Conservation (phyloP, 1,140 invertebrate species). For the Anastrepha ludens region DNA sequence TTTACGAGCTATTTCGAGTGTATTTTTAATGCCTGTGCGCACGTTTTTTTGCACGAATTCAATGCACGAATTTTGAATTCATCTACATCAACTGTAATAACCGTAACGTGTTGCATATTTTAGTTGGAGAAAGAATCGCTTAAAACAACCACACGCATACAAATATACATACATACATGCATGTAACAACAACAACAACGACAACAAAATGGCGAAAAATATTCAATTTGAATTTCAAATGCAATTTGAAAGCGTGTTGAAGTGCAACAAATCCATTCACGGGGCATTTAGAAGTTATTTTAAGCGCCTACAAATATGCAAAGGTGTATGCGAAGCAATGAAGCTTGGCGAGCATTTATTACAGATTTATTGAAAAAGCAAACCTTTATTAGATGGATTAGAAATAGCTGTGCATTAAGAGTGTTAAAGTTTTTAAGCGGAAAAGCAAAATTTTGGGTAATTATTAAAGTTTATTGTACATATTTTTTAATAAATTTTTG, state of each 20-base stretch:
- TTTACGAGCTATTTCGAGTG: background rate
- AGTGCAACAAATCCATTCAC: constrained; percentile 47
- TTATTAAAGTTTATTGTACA: no score
- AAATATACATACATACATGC: background rate
- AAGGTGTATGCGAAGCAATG: background rate
- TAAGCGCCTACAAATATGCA: constrained; percentile 49
- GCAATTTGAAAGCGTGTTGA: constrained; percentile 49
- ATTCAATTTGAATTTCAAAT: constrained; percentile 53
- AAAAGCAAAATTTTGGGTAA: no score
- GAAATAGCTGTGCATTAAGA: background rate
- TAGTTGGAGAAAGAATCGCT: background rate
- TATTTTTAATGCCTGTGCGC: background rate
- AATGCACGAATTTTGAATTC: background rate
- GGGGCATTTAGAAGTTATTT: constrained; percentile 50
- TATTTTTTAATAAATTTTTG: no score
- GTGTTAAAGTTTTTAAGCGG: background rate
- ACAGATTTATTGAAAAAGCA: background rate
- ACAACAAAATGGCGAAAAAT: background rate
- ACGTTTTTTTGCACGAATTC: background rate
- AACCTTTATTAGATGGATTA: background rate
- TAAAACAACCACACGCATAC: background rate
- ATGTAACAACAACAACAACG: background rate
- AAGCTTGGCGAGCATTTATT: constrained; percentile 20
- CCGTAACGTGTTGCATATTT: constrained; percentile 50
- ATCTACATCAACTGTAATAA: background rate